A percentile compares a stretch with the other conserved stretches of the same genome.
These are phyloP conservation scores for Drosophila ogumai DNA, from an alignment of 1,140 invertebrate genomes.

Conservation along the genomic window DNA sequence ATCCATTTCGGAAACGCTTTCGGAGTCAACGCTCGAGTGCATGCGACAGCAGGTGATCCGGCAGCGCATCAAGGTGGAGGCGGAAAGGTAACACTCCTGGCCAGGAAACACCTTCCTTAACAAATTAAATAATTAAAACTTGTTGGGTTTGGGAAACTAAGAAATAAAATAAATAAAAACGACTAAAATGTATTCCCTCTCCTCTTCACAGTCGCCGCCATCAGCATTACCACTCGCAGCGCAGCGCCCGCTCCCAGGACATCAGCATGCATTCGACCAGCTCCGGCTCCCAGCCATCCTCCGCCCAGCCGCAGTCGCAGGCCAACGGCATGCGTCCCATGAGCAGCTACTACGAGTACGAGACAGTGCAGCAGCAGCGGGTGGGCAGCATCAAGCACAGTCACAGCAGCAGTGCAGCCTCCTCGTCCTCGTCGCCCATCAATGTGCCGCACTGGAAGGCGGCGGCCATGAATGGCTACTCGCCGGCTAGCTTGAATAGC, in stretches of 20 bases:
- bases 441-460: slow-evolving; percentile 80
- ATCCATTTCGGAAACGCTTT: slow-evolving; percentile 84
- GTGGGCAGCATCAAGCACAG: slow-evolving; percentile 82
- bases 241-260: slow-evolving; percentile 88
- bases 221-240: slow-evolving; percentile 91
- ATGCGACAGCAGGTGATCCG: slow-evolving; percentile 90
- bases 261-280: slow-evolving; percentile 78
- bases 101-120: neutral
- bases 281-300: slow-evolving; percentile 36
- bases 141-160: neutral
- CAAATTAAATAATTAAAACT: neutral
- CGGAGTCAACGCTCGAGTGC: slow-evolving; percentile 90
- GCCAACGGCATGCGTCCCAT: slow-evolving; percentile 86
- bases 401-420: slow-evolving; percentile 51
- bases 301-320: slow-evolving; percentile 30
- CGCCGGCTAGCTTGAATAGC: slow-evolving; percentile 70
- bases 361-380: slow-evolving; percentile 88
- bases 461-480: slow-evolving; percentile 74
- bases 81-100: slow-evolving; percentile 87
- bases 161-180: too few species aligned
- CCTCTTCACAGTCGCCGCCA: slow-evolving; percentile 87
- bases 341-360: slow-evolving; percentile 94
- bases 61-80: slow-evolving; percentile 90
- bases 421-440: slow-evolving; percentile 59
- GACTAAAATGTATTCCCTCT: too few species aligned